Evolutionary conservation across 2,888 invertebrate species (phyloP).

Genomic region (Watsonalla cultraria): DNA sequence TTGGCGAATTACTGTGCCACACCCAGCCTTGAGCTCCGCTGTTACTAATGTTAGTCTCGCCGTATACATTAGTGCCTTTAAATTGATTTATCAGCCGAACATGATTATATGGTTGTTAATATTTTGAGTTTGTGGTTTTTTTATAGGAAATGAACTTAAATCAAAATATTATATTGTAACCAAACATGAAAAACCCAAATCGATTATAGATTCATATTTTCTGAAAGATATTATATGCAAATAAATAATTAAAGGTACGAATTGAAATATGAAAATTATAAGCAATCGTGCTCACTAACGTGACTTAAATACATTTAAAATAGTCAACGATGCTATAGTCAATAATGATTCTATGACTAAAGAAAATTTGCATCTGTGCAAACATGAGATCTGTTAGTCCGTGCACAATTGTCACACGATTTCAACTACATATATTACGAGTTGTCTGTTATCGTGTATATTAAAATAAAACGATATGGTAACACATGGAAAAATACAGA

Average conservation of each 20-base stretch:
- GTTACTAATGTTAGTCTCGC: constrained; percentile 19
- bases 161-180: too few relatives aligned
- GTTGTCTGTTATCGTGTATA: constrained; percentile 9
- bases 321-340: not conserved
- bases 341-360: not conserved
- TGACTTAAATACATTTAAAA: too few relatives aligned
- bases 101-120: not conserved
- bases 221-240: too few relatives aligned
- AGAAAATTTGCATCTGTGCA: constrained; percentile 23
- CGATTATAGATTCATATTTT: too few relatives aligned
- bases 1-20: constrained; percentile 29
- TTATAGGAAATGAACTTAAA: too few relatives aligned
- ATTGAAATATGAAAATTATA: not conserved
- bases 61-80: constrained; percentile 8
- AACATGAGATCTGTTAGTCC: constrained; percentile 19
- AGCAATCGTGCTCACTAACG: not conserved
- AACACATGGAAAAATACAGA: constrained; percentile 51
- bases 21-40: constrained; percentile 33
- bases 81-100: constrained; percentile 8
- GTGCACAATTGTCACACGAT: constrained; percentile 11
- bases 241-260: too few relatives aligned
- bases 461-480: constrained; percentile 29
- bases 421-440: constrained; percentile 15
- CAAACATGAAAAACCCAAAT: too few relatives aligned
- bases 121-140: not conserved